These are phyloP conservation scores for Cervus canadensis DNA, from an alignment of 2,113 vertebrate species.

Conservation along the genomic window DNA sequence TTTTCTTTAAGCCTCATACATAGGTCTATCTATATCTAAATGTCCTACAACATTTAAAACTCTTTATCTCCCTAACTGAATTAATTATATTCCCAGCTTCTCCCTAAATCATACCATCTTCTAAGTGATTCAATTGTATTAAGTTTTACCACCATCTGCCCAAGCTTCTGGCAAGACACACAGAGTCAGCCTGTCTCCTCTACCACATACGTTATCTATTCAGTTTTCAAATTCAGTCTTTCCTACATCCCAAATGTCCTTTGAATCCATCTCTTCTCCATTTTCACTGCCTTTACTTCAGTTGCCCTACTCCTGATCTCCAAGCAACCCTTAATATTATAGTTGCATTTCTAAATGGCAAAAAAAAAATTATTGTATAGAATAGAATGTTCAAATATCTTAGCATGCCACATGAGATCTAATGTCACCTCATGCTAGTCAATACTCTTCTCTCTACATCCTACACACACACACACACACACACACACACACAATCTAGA, in stretches of 20 bases:
- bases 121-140: background rate
- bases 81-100: background rate
- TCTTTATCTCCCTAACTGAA: background rate
- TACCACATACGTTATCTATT: background rate
- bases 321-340: background rate
- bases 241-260: background rate
- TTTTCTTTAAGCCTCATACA: background rate
- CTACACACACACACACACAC: background rate
- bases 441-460: background rate
- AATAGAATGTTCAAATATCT: background rate
- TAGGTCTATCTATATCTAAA: background rate
- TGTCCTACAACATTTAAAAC: background rate
- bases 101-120: background rate
- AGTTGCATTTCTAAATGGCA: background rate
- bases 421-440: background rate
- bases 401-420: background rate
- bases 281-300: background rate
- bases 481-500: background rate
- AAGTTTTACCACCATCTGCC: background rate
- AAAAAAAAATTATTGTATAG: background rate
- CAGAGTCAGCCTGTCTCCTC: background rate
- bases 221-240: background rate
- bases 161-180: background rate
- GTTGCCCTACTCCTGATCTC: background rate
- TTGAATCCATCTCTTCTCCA: background rate